phyloP scores from a whole-genome alignment of 2,113 vertebrate genomes.

The Thomomys bottae region DNA sequence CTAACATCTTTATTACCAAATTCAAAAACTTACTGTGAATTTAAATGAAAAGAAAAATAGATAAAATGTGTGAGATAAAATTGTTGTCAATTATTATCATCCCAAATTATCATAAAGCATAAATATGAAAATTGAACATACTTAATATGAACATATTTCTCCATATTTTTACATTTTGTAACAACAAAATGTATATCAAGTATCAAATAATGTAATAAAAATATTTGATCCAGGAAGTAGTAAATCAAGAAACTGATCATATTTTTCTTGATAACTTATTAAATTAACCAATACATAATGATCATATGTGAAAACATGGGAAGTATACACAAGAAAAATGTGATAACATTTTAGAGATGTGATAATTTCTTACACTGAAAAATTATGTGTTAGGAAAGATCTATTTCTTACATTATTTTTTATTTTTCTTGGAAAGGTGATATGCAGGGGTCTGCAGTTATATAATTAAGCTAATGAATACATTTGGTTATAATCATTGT shows the following conservation, averaged over 20 bases:
- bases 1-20: not conserved
- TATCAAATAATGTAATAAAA: conserved; percentile 17
- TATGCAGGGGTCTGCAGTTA: too few relatives aligned
- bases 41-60: not conserved
- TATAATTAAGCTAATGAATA: too few relatives aligned
- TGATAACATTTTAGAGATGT: too few relatives aligned
- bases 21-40: conserved; percentile 35
- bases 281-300: not conserved
- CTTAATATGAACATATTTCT: not conserved
- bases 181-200: not conserved
- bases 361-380: too few relatives aligned
- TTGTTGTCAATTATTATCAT: not conserved
- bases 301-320: not conserved
- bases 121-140: conserved; percentile 23
- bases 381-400: too few relatives aligned
- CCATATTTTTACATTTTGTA: not conserved
- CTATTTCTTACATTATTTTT: too few relatives aligned
- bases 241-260: not conserved
- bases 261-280: not conserved
- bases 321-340: too few relatives aligned
- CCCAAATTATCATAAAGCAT: not conserved
- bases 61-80: not conserved
- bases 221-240: conserved; percentile 24
- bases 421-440: too few relatives aligned
- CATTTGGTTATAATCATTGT: too few relatives aligned